Conservation (phyloP, 2,888 invertebrate genomes). For the Doris montereyensis region DNA sequence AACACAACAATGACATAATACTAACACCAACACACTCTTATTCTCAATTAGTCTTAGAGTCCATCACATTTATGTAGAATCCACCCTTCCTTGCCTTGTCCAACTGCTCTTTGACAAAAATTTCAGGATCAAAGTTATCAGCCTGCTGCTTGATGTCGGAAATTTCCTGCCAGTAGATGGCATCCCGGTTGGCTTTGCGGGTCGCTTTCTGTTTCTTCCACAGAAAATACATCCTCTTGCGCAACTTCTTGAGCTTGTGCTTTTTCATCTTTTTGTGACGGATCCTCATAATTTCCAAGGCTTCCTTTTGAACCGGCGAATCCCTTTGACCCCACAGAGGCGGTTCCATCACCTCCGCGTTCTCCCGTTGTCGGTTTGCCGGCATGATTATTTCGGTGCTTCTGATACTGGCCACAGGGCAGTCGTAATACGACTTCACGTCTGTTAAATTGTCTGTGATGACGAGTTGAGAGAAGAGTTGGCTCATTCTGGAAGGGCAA, state of each 20-base stretch:
- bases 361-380: too few relatives aligned
- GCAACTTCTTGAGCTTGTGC: slow-evolving; percentile 48
- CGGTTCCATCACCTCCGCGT: too few relatives aligned
- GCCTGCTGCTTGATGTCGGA: slow-evolving; percentile 38
- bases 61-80: slow-evolving; percentile 47
- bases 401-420: too few relatives aligned
- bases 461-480: too few relatives aligned
- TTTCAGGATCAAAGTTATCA: slow-evolving; percentile 45
- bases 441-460: too few relatives aligned
- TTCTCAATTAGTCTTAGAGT: neutral
- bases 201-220: slow-evolving; percentile 40
- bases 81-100: slow-evolving; percentile 47
- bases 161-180: slow-evolving; percentile 37
- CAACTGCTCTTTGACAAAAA: slow-evolving; percentile 45
- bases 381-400: too few relatives aligned
- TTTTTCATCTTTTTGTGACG: slow-evolving; percentile 51
- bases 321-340: too few relatives aligned
- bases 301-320: too few relatives aligned
- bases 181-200: slow-evolving; percentile 43
- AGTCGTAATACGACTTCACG: too few relatives aligned
- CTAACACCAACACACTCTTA: neutral
- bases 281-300: slow-evolving; percentile 44
- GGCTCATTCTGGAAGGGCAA: too few relatives aligned
- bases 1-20: neutral
- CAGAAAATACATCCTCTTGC: slow-evolving; percentile 43